Conservation (phyloP, 2,113 vertebrate species). For the Phasianus colchicus region DNA sequence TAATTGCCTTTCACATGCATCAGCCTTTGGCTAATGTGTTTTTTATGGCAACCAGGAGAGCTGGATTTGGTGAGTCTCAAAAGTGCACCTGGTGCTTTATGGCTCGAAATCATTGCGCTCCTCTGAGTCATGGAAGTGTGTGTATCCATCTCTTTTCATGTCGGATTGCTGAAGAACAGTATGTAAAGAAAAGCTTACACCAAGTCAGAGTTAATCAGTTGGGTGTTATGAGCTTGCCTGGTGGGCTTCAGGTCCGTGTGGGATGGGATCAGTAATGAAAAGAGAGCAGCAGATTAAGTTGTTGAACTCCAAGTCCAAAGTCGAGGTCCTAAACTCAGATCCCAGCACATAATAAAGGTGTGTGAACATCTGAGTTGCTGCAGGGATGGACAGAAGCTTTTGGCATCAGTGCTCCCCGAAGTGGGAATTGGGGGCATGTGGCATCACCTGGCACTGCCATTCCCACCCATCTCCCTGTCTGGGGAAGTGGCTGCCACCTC, state of each 20-base stretch:
- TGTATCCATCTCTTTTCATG: slow-evolving; percentile 15
- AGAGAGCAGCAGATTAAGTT: not conserved
- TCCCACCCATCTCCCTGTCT: not conserved
- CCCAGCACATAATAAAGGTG: not conserved
- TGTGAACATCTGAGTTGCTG: fast-evolving
- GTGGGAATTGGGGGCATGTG: not conserved
- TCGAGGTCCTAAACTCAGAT: not conserved
- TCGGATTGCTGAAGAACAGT: not conserved
- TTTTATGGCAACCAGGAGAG: slow-evolving; percentile 67
- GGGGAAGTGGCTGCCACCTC: slow-evolving; percentile 2
- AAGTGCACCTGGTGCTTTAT: slow-evolving; percentile 65
- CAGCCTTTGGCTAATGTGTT: slow-evolving; percentile 65
- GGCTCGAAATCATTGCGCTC: slow-evolving; percentile 7
- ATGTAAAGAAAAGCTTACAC: not conserved
- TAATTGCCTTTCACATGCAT: slow-evolving; percentile 60
- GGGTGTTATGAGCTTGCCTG: not conserved
- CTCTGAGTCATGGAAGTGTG: slow-evolving; percentile 2
- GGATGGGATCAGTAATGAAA: not conserved
- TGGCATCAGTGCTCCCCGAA: not conserved
- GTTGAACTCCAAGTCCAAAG: not conserved
- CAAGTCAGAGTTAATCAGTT: not conserved
- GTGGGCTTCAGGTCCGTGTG: not conserved
- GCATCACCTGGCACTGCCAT: not conserved
- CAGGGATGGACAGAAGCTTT: not conserved
- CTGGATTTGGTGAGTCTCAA: slow-evolving; percentile 51